Percentiles rank a stretch among this genome's conserved stretches.
phyloP scores from a whole-genome alignment of 2,797 vertebrate species.

The Fringilla coelebs region DNA sequence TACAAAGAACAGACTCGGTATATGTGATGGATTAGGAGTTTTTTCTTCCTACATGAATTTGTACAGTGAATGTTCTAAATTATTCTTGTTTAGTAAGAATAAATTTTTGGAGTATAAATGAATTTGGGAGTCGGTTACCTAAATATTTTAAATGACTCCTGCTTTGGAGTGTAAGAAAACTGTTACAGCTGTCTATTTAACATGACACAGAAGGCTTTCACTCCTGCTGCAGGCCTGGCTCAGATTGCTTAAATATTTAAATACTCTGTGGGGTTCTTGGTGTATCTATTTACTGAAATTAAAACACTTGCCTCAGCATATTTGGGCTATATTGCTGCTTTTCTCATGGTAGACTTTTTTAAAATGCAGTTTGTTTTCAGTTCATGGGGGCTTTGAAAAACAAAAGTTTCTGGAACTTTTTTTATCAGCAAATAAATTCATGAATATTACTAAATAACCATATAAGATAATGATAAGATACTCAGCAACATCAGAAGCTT shows the following conservation, averaged over 20 bases:
- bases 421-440: neutral
- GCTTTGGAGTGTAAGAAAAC: neutral
- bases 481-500: neutral
- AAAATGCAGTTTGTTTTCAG: neutral
- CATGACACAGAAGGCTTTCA: neutral
- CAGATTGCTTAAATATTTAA: neutral
- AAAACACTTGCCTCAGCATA: neutral
- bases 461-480: neutral
- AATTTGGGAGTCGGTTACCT: neutral
- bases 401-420: neutral
- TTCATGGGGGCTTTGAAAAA: neutral
- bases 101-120: neutral
- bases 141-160: neutral
- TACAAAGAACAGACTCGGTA: neutral
- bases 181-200: neutral
- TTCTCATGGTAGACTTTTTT: neutral
- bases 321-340: neutral
- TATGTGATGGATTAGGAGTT: neutral
- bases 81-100: neutral
- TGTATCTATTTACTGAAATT: neutral
- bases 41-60: neutral
- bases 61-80: neutral
- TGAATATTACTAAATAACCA: constrained; percentile 7
- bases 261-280: neutral
- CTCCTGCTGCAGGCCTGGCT: neutral